Percentiles rank a stretch among this genome's conserved stretches.
These are phyloP conservation scores for Quadroppia sp. DNA, from an alignment of 2,888 invertebrate genomes.

Conservation along the genomic window DNA sequence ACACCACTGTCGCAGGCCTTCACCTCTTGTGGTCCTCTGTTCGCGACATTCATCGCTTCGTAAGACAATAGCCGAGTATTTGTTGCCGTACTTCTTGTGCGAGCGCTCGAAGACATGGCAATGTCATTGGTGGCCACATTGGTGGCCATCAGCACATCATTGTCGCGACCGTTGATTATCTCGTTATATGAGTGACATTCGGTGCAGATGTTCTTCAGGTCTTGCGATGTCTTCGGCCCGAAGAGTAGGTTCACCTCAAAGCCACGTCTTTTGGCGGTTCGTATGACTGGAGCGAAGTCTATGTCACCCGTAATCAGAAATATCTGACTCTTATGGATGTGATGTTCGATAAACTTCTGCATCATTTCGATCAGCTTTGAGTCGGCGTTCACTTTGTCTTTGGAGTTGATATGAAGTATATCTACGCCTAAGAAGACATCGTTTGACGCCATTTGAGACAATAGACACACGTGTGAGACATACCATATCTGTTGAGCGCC, in stretches of 20 bases:
- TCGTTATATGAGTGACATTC: conserved; percentile 2
- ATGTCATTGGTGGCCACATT: neutral
- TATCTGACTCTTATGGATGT: neutral
- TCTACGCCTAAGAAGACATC: neutral
- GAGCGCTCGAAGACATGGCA: too few species aligned
- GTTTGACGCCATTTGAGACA: neutral
- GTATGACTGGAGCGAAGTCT: conserved; percentile 3
- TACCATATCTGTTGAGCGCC: neutral
- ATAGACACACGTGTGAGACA: neutral
- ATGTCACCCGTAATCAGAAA: conserved; percentile 25
- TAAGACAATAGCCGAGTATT: too few species aligned
- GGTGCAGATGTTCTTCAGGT: neutral
- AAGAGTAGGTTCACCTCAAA: neutral
- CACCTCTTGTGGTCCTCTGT: too few species aligned
- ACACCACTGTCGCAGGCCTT: too few species aligned
- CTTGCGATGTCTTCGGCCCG: neutral
- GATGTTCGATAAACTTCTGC: conserved; percentile 16
- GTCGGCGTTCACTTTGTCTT: conserved; percentile 22
- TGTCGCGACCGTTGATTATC: neutral
- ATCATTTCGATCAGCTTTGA: conserved; percentile 8
- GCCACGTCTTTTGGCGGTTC: neutral
- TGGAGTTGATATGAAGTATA: conserved; percentile 19
- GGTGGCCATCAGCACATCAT: neutral
- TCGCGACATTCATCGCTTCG: too few species aligned
- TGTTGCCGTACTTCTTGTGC: too few species aligned